Evolutionary conservation across 2,797 vertebrate genomes (phyloP), one percentile per base, ranked within the genome.

Genomic region (Tarsius wallacei): DNA sequence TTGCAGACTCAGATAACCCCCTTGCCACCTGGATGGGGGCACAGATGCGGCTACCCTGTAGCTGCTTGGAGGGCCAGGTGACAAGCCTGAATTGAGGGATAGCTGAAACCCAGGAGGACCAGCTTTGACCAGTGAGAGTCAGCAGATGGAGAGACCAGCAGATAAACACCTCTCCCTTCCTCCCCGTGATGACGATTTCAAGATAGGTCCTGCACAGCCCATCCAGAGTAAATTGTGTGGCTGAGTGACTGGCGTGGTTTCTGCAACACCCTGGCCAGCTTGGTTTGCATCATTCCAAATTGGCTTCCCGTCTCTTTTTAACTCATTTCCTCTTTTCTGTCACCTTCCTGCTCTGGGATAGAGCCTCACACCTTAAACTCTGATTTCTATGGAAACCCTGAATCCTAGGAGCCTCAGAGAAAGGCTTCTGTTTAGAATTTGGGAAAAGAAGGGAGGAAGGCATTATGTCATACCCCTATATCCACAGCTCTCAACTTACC

Each of bases 381-480:
- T 93, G 49, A 73, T 55, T 74, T 76, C 33, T n/a, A 9, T 19
- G 42, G 70, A 49, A 83, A 57, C 16, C 70, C 57, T 9, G 0
- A 90, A 97, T 61, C 26, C 49, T 31, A 47, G 81, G 14, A 36
- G 7, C 8, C 49, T 42, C 71, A 24, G 11, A 74, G 26, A 31
- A 77, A 89, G 68, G 9, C 21, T 80, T 89, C 8, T 17, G 57
- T 84, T 82, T 74, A 63, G 24, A 61, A 64, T 47, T 33, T 47
- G 13, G 16, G 47, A 53, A 77, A n/a, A 15, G 13, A 80, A 80
- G 74, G 31, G 12, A 76, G 21, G 80, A 95, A 93, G 86, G 31
- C n/a, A 77, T 87, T 89, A 66, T 49, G 19, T 64, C 47, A 74
- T 21, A 61, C n/a, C 17, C 47, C 2, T 0, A 0, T 11, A 47